These are phyloP conservation scores for Thalassarche chlororhynchos DNA, from an alignment of 2,113 vertebrate species.

Conservation along the genomic window DNA sequence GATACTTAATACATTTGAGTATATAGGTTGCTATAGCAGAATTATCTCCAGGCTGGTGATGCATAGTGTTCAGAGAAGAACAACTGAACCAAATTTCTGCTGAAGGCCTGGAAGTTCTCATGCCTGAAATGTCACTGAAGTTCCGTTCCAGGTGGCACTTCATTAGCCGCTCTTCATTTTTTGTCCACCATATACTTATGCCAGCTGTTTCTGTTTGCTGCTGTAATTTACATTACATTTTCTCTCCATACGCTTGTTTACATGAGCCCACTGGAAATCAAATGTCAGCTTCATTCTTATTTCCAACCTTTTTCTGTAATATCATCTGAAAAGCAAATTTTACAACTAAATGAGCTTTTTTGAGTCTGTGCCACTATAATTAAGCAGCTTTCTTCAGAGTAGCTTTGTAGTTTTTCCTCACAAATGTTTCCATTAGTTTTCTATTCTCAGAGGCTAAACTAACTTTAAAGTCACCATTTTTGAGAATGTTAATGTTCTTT, in stretches of 20 bases:
- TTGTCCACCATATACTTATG: conserved; percentile 32
- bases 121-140: conserved; percentile 7
- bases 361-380: conserved; percentile 51
- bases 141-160: conserved; percentile 35
- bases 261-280: conserved; percentile 58
- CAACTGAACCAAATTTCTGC: not conserved
- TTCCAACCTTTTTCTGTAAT: conserved; percentile 46
- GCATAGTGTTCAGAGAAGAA: not conserved
- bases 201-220: conserved; percentile 52
- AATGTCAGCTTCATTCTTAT: conserved; percentile 59
- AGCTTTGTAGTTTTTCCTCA: conserved; percentile 43
- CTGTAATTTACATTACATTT: conserved; percentile 64
- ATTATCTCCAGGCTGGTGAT: not conserved
- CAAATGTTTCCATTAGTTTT: conserved; percentile 55
- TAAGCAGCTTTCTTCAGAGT: conserved; percentile 61
- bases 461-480: conserved; percentile 23
- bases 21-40: not conserved
- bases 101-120: not conserved
- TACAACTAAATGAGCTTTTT: conserved; percentile 49
- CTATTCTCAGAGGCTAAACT: conserved; percentile 48
- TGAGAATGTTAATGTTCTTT: conserved; percentile 1
- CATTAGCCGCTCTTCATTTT: conserved; percentile 38
- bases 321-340: conserved; percentile 63
- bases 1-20: not conserved
- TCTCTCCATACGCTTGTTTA: conserved; percentile 46